Percentiles rank a stretch among this genome's conserved stretches.
Conservation (phyloP, 1,140 invertebrate species). For the Drosophila repletoides region DNA sequence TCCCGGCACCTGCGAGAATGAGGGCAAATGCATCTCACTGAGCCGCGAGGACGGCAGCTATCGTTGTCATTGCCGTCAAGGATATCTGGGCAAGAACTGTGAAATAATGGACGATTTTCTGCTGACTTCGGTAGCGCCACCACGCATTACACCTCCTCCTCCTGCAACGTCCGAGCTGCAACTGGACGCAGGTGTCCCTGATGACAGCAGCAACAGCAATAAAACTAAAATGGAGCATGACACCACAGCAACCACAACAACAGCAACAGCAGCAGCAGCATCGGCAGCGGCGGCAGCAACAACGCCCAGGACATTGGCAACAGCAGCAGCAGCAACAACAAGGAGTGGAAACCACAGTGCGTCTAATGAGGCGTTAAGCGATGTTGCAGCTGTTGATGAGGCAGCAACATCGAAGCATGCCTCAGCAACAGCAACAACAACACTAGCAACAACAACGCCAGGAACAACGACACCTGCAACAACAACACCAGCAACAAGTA, state of each 20-base stretch:
- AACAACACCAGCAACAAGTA: constrained; percentile 58
- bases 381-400: constrained; percentile 36
- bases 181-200: constrained; percentile 35
- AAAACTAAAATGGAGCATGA: constrained; percentile 9
- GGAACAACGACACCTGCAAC: constrained; percentile 7
- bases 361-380: constrained; percentile 77
- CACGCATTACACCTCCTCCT: constrained; percentile 81
- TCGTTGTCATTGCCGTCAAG: constrained; percentile 86
- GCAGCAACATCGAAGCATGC: constrained; percentile 54
- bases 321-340: constrained; percentile 7
- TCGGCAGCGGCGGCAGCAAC: constrained; percentile 5
- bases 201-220: constrained; percentile 39
- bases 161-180: neutral
- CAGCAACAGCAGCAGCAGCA: constrained; percentile 1
- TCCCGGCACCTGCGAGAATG: constrained; percentile 88
- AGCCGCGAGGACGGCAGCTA: constrained; percentile 89
- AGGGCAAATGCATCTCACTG: constrained; percentile 90
- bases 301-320: no score
- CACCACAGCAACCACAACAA: constrained; percentile 34
- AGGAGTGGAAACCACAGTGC: constrained; percentile 55
- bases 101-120: constrained; percentile 83
- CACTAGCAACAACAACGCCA: constrained; percentile 1
- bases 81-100: constrained; percentile 85
- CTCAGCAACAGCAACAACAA: constrained; percentile 17
- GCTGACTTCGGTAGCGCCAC: constrained; percentile 74